phyloP scores from a whole-genome alignment of 2,888 invertebrate genomes.

The Tetramorium bicarinatum region DNA sequence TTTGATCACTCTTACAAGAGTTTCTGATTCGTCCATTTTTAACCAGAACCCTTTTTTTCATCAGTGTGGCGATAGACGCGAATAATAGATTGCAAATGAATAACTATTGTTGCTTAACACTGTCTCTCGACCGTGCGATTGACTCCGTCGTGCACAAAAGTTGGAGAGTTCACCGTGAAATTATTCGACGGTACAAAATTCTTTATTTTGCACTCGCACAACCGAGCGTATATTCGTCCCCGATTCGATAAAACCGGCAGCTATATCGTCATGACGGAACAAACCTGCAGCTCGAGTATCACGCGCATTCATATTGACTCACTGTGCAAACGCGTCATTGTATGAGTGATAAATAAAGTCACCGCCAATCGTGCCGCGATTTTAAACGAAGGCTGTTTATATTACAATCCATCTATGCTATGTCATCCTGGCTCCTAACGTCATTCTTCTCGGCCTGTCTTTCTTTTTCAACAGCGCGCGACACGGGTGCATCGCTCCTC shows the following conservation, averaged over 20 bases:
- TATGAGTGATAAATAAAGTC: constrained; percentile 31
- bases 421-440: background rate
- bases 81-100: constrained; percentile 10
- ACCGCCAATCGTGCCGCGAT: constrained; percentile 12
- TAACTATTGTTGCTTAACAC: background rate
- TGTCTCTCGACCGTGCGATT: background rate
- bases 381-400: constrained; percentile 32
- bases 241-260: constrained; percentile 18
- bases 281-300: constrained; percentile 6
- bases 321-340: too few relatives aligned
- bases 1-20: too few relatives aligned
- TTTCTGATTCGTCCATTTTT: too few relatives aligned
- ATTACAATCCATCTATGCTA: constrained; percentile 16
- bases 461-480: background rate
- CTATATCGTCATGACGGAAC: background rate
- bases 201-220: background rate
- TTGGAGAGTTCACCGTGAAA: background rate
- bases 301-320: constrained; percentile 5
- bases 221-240: background rate
- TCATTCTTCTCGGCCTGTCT: background rate
- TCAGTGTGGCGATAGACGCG: background rate
- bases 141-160: background rate
- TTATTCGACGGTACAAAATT: background rate
- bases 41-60: too few relatives aligned
- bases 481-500: background rate